Percentiles rank a stretch among this genome's conserved stretches.
Evolutionary conservation across 2,113 vertebrate genomes (phyloP).

Genomic region (Cyrtonyx montezumae): DNA sequence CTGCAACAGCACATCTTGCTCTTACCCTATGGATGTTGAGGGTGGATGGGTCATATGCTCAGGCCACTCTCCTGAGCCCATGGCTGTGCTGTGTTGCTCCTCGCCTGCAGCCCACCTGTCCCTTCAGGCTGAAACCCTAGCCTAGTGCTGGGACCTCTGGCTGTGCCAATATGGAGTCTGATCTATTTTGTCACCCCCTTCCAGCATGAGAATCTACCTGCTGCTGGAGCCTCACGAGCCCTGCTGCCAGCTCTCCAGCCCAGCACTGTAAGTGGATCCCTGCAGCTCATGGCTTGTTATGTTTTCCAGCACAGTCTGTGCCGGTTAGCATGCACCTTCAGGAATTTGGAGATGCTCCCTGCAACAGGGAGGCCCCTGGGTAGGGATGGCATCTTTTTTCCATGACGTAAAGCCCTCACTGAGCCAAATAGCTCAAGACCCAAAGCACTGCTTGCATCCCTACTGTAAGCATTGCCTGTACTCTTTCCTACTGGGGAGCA

Average conservation of each 20-base stretch:
- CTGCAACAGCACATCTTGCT: rapidly evolving
- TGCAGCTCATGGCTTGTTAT: slow-evolving; percentile 25
- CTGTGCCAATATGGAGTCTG: not conserved
- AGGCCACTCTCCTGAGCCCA: not conserved
- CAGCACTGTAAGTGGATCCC: slow-evolving; percentile 18
- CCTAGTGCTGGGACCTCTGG: not conserved
- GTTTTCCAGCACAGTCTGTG: slow-evolving; percentile 61
- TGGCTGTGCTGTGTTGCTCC: rapidly evolving
- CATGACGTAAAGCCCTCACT: not conserved
- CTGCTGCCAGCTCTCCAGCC: not conserved
- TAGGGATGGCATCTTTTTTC: not conserved
- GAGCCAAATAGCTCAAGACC: not conserved
- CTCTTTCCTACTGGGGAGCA: rapidly evolving
- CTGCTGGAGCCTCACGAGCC: not conserved
- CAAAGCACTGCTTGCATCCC: rapidly evolving
- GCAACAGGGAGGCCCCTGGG: slow-evolving; percentile 61
- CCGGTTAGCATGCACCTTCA: slow-evolving; percentile 41
- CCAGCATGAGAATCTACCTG: not conserved
- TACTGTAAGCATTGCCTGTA: not conserved
- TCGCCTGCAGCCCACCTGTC: not conserved
- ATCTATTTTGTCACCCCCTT: not conserved
- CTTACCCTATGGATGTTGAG: not conserved
- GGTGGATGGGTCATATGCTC: not conserved
- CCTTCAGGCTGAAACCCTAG: slow-evolving; percentile 20
- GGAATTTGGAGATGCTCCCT: slow-evolving; percentile 62